phyloP scores from a whole-genome alignment of 1,140 invertebrate genomes.

The Cydia strobilella region DNA sequence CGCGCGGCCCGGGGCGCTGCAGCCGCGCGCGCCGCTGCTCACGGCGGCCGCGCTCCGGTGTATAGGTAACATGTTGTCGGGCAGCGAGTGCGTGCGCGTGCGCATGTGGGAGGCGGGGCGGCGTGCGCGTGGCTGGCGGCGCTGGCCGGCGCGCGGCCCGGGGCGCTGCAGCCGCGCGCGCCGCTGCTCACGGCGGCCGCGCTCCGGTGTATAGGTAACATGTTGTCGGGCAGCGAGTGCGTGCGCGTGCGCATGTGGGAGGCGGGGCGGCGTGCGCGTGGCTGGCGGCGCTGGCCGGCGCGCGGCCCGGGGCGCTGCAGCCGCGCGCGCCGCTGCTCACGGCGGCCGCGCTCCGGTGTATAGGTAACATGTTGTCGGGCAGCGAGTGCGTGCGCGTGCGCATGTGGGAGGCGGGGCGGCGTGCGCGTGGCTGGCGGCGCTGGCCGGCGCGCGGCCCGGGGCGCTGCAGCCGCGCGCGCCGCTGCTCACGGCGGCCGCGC shows the following conservation, averaged over 20 bases:
- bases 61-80: slow-evolving; percentile 51
- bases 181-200: slow-evolving; percentile 52
- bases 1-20: too few species aligned
- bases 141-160: not conserved
- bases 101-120: slow-evolving; percentile 80
- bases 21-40: slow-evolving; percentile 52
- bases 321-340: slow-evolving; percentile 56
- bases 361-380: too few species aligned
- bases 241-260: slow-evolving; percentile 80
- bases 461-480: slow-evolving; percentile 46
- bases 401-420: slow-evolving; percentile 81
- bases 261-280: slow-evolving; percentile 70
- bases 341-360: slow-evolving; percentile 33
- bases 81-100: too few species aligned
- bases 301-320: not conserved
- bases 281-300: slow-evolving; percentile 38
- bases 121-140: slow-evolving; percentile 61
- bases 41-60: slow-evolving; percentile 40
- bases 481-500: slow-evolving; percentile 48
- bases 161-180: slow-evolving; percentile 40
- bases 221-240: too few species aligned
- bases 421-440: slow-evolving; percentile 57
- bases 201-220: not conserved
- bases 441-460: not conserved
- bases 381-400: too few species aligned